These are phyloP conservation scores for Dryomyza anilis DNA, from an alignment of 2,888 invertebrate genomes.

Conservation along the genomic window DNA sequence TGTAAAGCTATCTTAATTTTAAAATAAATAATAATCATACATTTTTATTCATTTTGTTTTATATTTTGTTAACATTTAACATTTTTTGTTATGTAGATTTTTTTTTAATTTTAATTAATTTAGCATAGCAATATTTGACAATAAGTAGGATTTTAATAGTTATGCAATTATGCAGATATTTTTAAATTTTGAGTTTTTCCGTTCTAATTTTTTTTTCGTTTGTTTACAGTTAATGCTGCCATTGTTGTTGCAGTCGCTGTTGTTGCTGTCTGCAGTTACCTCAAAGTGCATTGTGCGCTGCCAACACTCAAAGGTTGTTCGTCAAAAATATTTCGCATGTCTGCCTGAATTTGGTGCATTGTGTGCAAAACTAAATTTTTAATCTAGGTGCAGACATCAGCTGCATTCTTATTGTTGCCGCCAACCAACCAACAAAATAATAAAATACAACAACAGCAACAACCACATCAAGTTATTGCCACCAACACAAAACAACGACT, in stretches of 20 bases:
- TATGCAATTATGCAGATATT: too few relatives aligned
- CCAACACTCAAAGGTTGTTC: not conserved
- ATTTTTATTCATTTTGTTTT: too few relatives aligned
- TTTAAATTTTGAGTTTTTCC: too few relatives aligned
- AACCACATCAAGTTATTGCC: not conserved
- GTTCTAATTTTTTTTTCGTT: not conserved
- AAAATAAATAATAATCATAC: too few relatives aligned
- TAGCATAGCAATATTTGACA: too few relatives aligned
- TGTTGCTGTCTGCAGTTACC: too few relatives aligned
- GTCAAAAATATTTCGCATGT: not conserved
- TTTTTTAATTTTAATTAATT: too few relatives aligned
- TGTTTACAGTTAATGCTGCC: not conserved
- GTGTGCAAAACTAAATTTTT: slow-evolving; percentile 1
- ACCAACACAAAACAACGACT: not conserved
- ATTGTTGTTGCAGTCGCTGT: too few relatives aligned
- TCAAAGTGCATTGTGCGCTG: not conserved
- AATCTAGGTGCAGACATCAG: slow-evolving; percentile 9
- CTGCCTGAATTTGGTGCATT: slow-evolving; percentile 2
- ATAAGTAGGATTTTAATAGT: too few relatives aligned
- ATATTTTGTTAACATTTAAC: too few relatives aligned
- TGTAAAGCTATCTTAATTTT: too few relatives aligned
- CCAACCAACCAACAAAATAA: not conserved
- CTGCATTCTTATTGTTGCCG: not conserved
- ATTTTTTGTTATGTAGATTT: too few relatives aligned
- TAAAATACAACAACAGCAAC: not conserved